phyloP scores from a whole-genome alignment of 2,888 invertebrate genomes.

The Uropetala carovei region DNA sequence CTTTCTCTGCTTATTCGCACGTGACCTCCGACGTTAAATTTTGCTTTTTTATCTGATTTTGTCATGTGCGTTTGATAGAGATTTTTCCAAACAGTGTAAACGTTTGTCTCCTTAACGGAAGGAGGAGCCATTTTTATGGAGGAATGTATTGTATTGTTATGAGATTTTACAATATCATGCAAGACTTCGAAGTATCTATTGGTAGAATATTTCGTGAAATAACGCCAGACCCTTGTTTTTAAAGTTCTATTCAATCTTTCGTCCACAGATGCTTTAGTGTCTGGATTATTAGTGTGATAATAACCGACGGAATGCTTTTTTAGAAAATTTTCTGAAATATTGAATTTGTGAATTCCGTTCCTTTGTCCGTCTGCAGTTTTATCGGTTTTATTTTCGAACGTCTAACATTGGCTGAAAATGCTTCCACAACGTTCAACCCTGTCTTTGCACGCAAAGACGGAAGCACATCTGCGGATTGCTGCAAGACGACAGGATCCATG shows the following conservation, averaged over 20 bases:
- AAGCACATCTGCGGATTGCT: too few species aligned
- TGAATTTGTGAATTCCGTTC: constrained; percentile 44
- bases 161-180: background rate
- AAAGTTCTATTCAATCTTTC: too few species aligned
- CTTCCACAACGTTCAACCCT: background rate
- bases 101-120: too few species aligned
- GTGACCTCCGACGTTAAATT: constrained; percentile 69
- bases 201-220: too few species aligned
- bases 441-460: constrained; percentile 68
- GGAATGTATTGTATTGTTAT: constrained; percentile 43
- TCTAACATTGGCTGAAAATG: background rate
- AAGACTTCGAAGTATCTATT: constrained; percentile 63
- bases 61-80: background rate
- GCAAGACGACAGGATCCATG: too few species aligned
- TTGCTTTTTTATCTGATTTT: too few species aligned
- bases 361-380: constrained; percentile 25
- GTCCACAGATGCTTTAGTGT: too few species aligned
- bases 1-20: constrained; percentile 68
- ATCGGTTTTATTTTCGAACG: background rate
- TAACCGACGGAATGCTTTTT: too few species aligned
- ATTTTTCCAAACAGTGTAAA: constrained; percentile 66
- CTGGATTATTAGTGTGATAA: too few species aligned
- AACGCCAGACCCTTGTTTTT: too few species aligned
- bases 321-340: too few species aligned
- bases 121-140: too few species aligned